Base-by-base conservation (phyloP, 2,888 invertebrate species). In the Saturnia pavonia region DNA sequence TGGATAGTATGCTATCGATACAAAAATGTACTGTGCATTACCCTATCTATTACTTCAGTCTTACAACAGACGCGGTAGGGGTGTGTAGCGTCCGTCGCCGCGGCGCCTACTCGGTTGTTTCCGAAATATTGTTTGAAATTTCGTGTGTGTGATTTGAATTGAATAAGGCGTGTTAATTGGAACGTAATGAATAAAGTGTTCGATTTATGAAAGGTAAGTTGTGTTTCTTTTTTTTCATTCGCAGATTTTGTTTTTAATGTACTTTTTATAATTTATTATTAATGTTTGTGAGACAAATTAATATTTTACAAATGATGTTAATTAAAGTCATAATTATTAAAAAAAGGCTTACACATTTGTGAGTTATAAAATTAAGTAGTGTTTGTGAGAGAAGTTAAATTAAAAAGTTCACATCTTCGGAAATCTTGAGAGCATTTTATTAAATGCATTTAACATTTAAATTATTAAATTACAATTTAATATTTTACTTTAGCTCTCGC, bases 41-140 rank as follows among this genome's bases (percentile, higher is more conserved):
- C 67, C 68, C 63, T 71, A 69, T 42, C 63, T 71, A 69, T 42
- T 63, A 68, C 68, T 68, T 72, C 75, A 78, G 77, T 78, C 75
- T 68, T 69, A 51, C 68, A 67, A 68, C 48, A 72, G 71, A 72
- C 67, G 70, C 74, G 48, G 71, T 48, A 57, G 71, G 71, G 70
- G 73, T 63, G 67, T 70, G 77, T 72, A 73, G 77, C 67, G 74
- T 69, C 42, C 40, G 27, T 48, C 57, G 25, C 34, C 19, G 22
- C 25, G 66, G 67, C 67, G 25, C 40, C 51, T 54, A 67, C 22
- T 68, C 70, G 16, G 34, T 43, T 43, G 63, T 67, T 60, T 45
- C 19, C 60, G 68, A 34, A 45, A 57, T 60, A 40, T 60, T 57
- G 70, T 63, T 34, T 45, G 67, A n/a, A 67, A 68, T 67, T 68